Percentiles rank a stretch among this genome's conserved stretches.
Evolutionary conservation across 2,113 vertebrate species (phyloP).

Genomic region (Pitta sordida): DNA sequence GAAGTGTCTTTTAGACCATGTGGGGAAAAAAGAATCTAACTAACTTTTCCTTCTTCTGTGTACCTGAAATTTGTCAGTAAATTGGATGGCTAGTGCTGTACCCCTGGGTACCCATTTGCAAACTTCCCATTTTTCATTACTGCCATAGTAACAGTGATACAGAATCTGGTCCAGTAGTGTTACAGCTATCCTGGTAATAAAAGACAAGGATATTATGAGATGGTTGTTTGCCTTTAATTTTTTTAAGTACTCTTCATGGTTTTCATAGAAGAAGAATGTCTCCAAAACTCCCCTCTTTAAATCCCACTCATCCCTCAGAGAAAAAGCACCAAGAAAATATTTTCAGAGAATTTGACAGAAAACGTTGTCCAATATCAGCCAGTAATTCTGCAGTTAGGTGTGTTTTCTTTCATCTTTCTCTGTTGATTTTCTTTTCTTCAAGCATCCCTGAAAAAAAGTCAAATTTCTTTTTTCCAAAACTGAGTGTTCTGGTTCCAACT

Average conservation of each 20-base stretch:
- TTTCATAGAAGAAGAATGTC: background rate
- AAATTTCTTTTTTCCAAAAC: background rate
- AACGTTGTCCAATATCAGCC: background rate
- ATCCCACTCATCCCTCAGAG: background rate
- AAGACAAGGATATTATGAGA: background rate
- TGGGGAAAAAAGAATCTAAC: background rate
- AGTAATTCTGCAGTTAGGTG: background rate
- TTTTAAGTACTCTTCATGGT: background rate
- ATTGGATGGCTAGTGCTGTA: background rate
- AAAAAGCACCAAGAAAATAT: background rate
- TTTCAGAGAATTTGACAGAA: background rate
- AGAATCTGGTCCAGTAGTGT: background rate
- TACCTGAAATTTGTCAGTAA: background rate
- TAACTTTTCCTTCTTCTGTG: background rate
- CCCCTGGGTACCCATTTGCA: fast-evolving
- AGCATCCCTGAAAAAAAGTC: background rate
- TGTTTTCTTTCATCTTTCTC: background rate
- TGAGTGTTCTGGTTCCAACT: background rate
- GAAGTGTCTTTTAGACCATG: background rate
- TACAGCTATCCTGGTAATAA: background rate
- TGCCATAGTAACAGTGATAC: background rate
- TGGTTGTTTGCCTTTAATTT: background rate
- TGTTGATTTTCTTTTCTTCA: background rate
- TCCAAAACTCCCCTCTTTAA: background rate
- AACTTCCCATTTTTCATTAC: background rate